Evolutionary conservation across 2,113 vertebrate species (phyloP), one percentile per base, ranked within the genome.

Genomic region (Nibea albiflora): DNA sequence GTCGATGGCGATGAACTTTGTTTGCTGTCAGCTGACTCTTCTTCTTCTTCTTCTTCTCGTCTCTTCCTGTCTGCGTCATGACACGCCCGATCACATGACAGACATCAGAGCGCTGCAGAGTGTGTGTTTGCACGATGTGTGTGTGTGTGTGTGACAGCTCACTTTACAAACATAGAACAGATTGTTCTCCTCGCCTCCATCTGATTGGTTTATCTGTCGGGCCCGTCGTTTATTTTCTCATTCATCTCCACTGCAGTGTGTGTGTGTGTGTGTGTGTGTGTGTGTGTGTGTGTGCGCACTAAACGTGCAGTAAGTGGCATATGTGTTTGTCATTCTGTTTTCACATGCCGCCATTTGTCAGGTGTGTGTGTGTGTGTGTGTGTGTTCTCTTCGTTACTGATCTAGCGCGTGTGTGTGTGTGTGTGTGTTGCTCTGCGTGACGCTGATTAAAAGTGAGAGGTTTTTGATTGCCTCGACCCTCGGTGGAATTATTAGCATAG

Each of bases 361-460:
- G 47, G 58, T 70, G 69, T 57, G 67, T 77, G 53, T 75, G 24
- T 88, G 83, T 88, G 68, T 17, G 39, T 42, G 39, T 42, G 62
- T 44, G 69, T 73, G 67, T 57, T 26, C 24, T 2, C 24, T 26
- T 26, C 24, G 1, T 2, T 26, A 26, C 24, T 26, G 24, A 26
- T 26, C 24, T 26, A 26, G 24, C 24, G 24, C n/a, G 58, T 19
- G 46, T 69, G 75, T 68, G 65, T 63, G 61, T 75, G 58, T 71
- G 67, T 64, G 60, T 50, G 54, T 69, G 63, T 26, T 26, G 24
- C 24, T 26, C 24, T 26, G 24, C 24, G 73, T 93, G 92, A 92
- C 26, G 46, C 88, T 93, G 90, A 93, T 93, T 92, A 86, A 80
- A 92, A 92, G 86, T 78, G 89, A 92, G 88, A 89, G 88, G 60